Conservation (phyloP, 1,140 invertebrate species). For the Sweltsa coloradensis region DNA sequence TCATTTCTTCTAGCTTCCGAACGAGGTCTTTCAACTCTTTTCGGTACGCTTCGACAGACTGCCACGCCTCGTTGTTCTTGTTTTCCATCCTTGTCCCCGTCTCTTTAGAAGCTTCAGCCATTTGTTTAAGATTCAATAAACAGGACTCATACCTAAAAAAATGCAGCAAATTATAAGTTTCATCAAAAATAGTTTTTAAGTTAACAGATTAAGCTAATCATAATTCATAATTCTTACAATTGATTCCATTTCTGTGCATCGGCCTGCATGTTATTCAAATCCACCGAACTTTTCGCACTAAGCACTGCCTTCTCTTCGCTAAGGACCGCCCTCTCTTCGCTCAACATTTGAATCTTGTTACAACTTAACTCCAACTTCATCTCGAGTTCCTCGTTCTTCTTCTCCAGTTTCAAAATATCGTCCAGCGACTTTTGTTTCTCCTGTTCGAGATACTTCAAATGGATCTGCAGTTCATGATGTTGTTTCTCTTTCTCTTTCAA, state of each 20-base stretch:
- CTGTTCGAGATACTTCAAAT: not conserved
- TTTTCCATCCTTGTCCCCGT: too few relatives aligned
- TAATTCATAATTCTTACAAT: constrained; percentile 1
- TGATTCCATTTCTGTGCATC: constrained; percentile 2
- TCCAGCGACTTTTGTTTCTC: not conserved
- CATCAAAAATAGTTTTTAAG: not conserved
- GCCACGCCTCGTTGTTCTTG: too few relatives aligned
- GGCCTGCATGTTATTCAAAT: not conserved
- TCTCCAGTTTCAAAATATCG: not conserved
- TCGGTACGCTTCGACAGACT: too few relatives aligned
- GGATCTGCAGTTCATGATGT: constrained; percentile 1
- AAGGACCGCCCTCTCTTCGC: not conserved
- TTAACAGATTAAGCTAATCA: not conserved
- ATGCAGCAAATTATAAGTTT: too few relatives aligned
- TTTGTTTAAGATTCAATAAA: too few relatives aligned
- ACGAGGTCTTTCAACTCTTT: constrained; percentile 6
- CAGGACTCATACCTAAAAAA: too few relatives aligned
- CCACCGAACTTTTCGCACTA: not conserved
- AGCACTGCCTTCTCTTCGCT: not conserved
- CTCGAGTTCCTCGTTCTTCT: not conserved
- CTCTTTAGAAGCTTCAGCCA: too few relatives aligned
- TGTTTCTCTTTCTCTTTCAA: not conserved
- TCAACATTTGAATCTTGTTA: not conserved
- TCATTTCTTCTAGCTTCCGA: constrained; percentile 1
- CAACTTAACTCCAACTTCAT: not conserved